Base-by-base conservation (phyloP, 1,140 invertebrate genomes). In the Diuraphis noxia region DNA sequence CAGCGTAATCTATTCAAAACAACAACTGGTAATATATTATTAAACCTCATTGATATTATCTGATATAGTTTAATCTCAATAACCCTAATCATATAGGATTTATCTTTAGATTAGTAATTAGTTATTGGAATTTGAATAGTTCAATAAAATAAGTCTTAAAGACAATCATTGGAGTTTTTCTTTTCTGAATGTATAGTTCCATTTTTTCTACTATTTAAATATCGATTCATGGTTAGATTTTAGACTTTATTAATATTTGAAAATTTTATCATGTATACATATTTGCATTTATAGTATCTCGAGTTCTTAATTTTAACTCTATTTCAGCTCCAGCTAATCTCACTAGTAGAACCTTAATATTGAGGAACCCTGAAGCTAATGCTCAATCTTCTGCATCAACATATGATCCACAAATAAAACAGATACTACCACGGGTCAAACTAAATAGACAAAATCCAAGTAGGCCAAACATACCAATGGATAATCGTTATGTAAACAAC, bases 1-100 rank as follows among this genome's bases (percentile, higher is more conserved):
- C 36, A 36, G 25, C 43, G 21, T 38, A 82, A 82, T 82, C 30
- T 82, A 40, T 82, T 82, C n/a, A 91, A 49, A 49, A 43, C 46
- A 19, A 91, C 17, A 38, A 40, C 77, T 36, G 77, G 89, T 91
- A 91, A 81, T 81, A 41, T 49, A 38, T 79, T 46, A 49, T 38
- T 72, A 17, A 10, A n/a, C 56, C 9, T 81, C 23, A 13, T 87
- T 38, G 25, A 85, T 46, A 34, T 85, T 7, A n/a, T 72, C 0
- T 72, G n/a, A n/a, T n/a, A 17, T 72, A n/a, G 56, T 72, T 5
- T 13, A 72, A 72, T 72, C n/a, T 72, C n/a, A n/a, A 5, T 72
- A 17, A n/a, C n/a, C 10, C 30, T n/a, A n/a, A 72, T 72, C 13
- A n/a, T n/a, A n/a, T n/a, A 72, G 13, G 30, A n/a, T 63, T 56